A percentile compares a stretch with the other conserved stretches of the same genome.
phyloP scores from a whole-genome alignment of 2,888 invertebrate genomes.

The Nomada fabriciana region DNA sequence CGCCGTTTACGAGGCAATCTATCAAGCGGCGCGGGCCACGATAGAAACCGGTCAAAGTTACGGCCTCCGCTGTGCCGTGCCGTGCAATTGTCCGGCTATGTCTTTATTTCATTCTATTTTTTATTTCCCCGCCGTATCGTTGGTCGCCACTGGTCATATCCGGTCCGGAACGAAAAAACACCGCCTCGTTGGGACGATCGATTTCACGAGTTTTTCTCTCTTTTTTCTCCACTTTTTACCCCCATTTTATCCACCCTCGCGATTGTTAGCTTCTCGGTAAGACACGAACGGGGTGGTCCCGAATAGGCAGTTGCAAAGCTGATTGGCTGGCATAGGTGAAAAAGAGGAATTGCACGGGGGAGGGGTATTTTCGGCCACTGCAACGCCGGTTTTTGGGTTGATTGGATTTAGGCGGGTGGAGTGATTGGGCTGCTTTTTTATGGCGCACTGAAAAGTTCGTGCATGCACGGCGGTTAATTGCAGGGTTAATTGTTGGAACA shows the following conservation, averaged over 20 bases:
- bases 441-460: background rate
- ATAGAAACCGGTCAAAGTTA: slow-evolving; percentile 43
- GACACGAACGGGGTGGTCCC: slow-evolving; percentile 18
- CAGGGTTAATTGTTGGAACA: background rate
- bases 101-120: slow-evolving; percentile 25
- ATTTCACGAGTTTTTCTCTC: background rate
- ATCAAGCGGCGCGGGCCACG: slow-evolving; percentile 44
- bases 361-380: background rate
- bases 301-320: slow-evolving; percentile 4
- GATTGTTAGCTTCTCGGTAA: slow-evolving; percentile 35
- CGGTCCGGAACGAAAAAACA: slow-evolving; percentile 28
- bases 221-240: background rate
- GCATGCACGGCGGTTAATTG: no score
- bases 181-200: slow-evolving; percentile 29
- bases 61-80: slow-evolving; percentile 24
- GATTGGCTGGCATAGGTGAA: slow-evolving; percentile 12
- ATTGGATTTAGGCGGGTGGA: slow-evolving; percentile 17
- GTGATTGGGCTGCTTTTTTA: slow-evolving; percentile 13
- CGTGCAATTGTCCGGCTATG: slow-evolving; percentile 38
- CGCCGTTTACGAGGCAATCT: slow-evolving; percentile 63
- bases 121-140: background rate
- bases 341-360: background rate
- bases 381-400: slow-evolving; percentile 10
- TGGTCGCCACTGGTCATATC: slow-evolving; percentile 32
- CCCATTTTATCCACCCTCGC: background rate